Base-by-base conservation (phyloP, 2,888 invertebrate genomes). In the Plusia festucae region DNA sequence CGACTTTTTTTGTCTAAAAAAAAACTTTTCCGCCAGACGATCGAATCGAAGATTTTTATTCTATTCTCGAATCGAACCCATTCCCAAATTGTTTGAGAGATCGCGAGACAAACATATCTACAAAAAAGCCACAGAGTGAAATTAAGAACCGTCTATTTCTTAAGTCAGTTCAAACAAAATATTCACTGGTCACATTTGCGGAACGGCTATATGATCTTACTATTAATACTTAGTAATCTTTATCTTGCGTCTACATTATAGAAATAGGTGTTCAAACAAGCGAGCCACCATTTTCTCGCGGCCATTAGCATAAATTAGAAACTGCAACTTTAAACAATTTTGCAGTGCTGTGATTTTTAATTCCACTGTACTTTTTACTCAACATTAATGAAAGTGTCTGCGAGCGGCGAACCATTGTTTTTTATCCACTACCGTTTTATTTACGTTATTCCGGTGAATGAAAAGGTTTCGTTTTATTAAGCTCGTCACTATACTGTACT, bases 241-340 rank as follows among this genome's bases (percentile, higher is more conserved):
- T 34, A 15, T 15, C 11, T 13, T 1, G n/a, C n/a, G n/a, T 0
- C 34, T 9, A 32, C 13, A 13, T 13, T 34, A 34, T 53, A 60
- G 62, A 46, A 66, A 60, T 44, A n/a, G 55, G 30, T 60, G 74
- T 61, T 56, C 11, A 56, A 64, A 56, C 57, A 56, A 54, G 57
- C 46, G 27, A 46, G 9, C 34, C 58, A 66, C 49, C 53, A 71
- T 69, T 61, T 62, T 60, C 53, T 30, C 56, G 8, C 34, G 11
- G 60, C 53, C 59, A 75, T 75, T 75, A 56, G 46, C 56, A 75
- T 73, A 70, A 76, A 73, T 70, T 76, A 70, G 22, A 60, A 72
- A 60, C 54, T 76, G 56, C 70, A 22, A 51, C 40, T 56, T 20
- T 44, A 24, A 22, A 60, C 24, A 54, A 32, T 46, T 55, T 32